A percentile compares a stretch with the other conserved stretches of the same genome.
Conservation (phyloP, 1,140 invertebrate genomes). For the Nephotettix cincticeps region DNA sequence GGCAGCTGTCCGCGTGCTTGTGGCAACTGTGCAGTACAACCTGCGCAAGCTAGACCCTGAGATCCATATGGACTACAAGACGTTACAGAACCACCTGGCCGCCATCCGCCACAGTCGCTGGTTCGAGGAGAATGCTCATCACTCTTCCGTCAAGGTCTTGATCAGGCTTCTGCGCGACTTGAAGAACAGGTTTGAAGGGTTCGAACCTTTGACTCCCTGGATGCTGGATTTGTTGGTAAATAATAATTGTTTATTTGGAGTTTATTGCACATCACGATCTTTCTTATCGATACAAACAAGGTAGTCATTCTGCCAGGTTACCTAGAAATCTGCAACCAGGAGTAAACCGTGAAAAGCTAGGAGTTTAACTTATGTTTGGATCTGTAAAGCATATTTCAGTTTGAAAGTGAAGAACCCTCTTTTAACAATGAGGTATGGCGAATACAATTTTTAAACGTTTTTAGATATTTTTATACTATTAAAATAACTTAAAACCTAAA, state of each 20-base stretch:
- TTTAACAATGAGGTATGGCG: no score
- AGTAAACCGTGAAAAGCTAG: no score
- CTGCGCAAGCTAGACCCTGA: constrained; percentile 90
- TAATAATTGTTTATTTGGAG: constrained; percentile 26
- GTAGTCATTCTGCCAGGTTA: no score
- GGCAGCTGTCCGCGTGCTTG: constrained; percentile 84
- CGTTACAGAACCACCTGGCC: constrained; percentile 85
- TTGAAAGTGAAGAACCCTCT: no score
- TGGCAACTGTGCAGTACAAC: constrained; percentile 93
- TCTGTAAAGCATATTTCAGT: no score
- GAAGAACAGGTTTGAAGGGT: constrained; percentile 82
- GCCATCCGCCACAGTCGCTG: constrained; percentile 92
- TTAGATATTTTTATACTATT: no score
- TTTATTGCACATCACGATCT: no score
- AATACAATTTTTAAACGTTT: no score
- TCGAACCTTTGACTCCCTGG: constrained; percentile 92
- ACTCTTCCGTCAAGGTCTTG: constrained; percentile 95
- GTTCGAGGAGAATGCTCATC: constrained; percentile 98
- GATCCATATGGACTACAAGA: constrained; percentile 83
- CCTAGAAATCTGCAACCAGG: no score
- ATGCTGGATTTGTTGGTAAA: constrained; percentile 87
- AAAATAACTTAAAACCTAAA: no score
- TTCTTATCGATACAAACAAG: no score
- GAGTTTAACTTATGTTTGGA: no score
- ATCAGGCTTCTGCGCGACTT: constrained; percentile 92